Evolutionary conservation across 2,888 invertebrate genomes (phyloP).

Genomic region (Apodemia duryi): DNA sequence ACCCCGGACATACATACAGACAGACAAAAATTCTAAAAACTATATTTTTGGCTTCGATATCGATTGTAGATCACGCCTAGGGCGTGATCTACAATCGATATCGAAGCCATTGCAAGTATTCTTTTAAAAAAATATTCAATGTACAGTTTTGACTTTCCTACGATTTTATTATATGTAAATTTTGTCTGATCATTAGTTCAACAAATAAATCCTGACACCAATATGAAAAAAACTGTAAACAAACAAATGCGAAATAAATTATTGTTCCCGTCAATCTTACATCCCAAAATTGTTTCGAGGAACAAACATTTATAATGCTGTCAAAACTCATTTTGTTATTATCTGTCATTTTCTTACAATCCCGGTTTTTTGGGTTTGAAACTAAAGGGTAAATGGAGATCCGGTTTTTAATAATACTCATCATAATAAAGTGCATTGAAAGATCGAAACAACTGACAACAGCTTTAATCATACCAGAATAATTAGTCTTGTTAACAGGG

Average conservation of each 20-base stretch:
- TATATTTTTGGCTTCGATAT: too few relatives aligned
- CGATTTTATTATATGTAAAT: neutral
- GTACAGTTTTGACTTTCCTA: too few relatives aligned
- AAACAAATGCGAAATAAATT: conserved; percentile 14
- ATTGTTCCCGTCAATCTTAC: conserved; percentile 4
- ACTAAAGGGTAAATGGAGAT: conserved; percentile 1
- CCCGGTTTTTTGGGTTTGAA: neutral
- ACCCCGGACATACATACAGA: too few relatives aligned
- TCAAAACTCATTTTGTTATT: conserved; percentile 16
- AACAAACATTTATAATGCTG: conserved; percentile 14
- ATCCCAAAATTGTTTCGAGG: conserved; percentile 10
- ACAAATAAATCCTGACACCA: neutral
- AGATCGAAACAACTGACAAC: neutral
- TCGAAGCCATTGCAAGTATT: too few relatives aligned
- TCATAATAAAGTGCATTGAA: conserved; percentile 1
- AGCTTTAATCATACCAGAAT: neutral
- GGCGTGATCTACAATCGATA: too few relatives aligned
- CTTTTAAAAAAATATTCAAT: too few relatives aligned
- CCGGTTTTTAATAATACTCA: conserved; percentile 8
- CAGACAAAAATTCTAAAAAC: too few relatives aligned
- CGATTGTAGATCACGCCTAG: too few relatives aligned
- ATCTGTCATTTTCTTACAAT: conserved; percentile 12
- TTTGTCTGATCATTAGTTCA: neutral
- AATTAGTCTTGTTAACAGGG: too few relatives aligned
- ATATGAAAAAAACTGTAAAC: conserved; percentile 1